Conservation (phyloP, 2,113 vertebrate species). For the Aythya baeri region DNA sequence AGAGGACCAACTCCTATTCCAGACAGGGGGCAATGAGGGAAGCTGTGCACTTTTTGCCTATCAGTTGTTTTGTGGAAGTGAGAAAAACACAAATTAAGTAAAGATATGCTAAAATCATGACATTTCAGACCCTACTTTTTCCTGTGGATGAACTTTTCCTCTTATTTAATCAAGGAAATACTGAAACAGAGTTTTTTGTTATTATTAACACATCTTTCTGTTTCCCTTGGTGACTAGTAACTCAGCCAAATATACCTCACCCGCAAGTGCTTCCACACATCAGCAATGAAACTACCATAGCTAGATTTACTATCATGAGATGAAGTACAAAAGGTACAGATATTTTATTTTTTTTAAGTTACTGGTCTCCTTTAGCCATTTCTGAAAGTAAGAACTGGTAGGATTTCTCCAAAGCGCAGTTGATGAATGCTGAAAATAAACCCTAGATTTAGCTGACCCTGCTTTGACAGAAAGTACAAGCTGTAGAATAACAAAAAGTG, state of each 20-base stretch:
- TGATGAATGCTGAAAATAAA: not conserved
- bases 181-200: not conserved
- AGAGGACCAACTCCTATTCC: not conserved
- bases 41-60: not conserved
- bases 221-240: not conserved
- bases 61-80: not conserved
- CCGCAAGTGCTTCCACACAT: not conserved
- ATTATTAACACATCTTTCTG: not conserved
- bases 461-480: not conserved
- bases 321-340: not conserved
- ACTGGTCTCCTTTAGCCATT: not conserved
- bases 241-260: not conserved
- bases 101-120: not conserved
- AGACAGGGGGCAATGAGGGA: fast-evolving
- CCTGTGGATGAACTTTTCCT: not conserved
- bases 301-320: not conserved
- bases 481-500: not conserved
- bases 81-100: not conserved
- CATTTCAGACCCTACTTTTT: not conserved
- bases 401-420: not conserved
- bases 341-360: not conserved
- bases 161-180: not conserved
- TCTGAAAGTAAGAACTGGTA: not conserved
- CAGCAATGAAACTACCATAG: not conserved
- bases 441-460: not conserved